Conservation (phyloP, 2,113 vertebrate species). For the Brienomyrus longianalis region DNA sequence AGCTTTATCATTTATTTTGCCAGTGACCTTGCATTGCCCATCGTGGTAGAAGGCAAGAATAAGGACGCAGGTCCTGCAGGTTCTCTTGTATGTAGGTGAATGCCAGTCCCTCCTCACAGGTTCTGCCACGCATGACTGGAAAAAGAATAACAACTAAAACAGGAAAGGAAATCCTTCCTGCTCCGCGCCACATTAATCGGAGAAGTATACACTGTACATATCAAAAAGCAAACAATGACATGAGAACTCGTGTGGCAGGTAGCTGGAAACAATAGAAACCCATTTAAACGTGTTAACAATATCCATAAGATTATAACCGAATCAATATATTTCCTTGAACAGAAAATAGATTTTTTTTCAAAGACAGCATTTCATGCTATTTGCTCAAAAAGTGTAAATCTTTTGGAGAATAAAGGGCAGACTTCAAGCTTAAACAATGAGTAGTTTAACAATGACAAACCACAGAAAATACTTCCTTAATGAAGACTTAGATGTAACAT, state of each 20-base stretch:
- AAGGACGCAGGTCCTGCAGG: not conserved
- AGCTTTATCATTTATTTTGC: not conserved
- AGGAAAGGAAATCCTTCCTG: not conserved
- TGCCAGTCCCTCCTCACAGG: not conserved
- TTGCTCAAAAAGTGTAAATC: constrained; percentile 16
- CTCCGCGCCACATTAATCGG: not conserved
- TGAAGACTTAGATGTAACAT: not conserved
- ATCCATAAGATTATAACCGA: constrained; percentile 11
- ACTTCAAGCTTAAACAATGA: not conserved
- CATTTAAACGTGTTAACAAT: constrained; percentile 34
- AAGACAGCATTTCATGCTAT: constrained; percentile 26
- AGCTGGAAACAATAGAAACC: constrained; percentile 19
- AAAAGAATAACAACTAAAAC: not conserved
- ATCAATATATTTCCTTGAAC: not conserved
- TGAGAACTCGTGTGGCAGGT: not conserved
- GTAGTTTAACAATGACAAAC: not conserved
- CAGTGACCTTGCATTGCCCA: not conserved
- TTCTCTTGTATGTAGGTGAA: not conserved
- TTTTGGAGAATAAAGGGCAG: not conserved
- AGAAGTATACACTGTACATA: not conserved
- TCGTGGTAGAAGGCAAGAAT: not conserved
- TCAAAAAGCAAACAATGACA: not conserved
- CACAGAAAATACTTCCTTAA: not conserved
- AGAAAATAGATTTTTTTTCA: not conserved
- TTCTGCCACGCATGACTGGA: not conserved